Conservation (phyloP, 2,113 vertebrate species). For the Aix galericulata region DNA sequence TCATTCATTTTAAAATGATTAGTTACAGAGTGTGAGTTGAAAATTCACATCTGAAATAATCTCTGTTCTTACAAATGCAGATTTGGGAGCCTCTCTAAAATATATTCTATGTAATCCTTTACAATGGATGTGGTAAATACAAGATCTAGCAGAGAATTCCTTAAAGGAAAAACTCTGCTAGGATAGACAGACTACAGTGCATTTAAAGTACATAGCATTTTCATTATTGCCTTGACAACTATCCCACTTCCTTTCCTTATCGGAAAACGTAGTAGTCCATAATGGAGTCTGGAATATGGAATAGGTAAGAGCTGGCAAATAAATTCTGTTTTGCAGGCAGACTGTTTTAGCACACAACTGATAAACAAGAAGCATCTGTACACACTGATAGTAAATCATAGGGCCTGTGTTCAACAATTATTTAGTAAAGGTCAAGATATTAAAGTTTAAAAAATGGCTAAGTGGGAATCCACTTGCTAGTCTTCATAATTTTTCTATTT, state of each 20-base stretch:
- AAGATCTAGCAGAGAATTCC: not conserved
- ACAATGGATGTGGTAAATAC: not conserved
- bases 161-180: not conserved
- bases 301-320: not conserved
- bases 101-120: not conserved
- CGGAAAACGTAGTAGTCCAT: not conserved
- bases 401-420: not conserved
- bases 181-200: not conserved
- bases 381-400: not conserved
- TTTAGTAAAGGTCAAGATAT: not conserved
- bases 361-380: not conserved
- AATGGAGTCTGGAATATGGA: not conserved
- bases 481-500: not conserved
- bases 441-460: constrained; percentile 20
- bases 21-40: not conserved
- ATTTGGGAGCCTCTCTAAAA: not conserved
- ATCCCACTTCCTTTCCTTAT: not conserved
- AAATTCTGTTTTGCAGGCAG: not conserved
- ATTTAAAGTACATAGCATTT: not conserved
- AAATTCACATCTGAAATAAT: constrained; percentile 12
- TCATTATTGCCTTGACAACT: not conserved
- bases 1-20: not conserved
- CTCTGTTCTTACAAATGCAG: not conserved
- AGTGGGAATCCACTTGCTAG: not conserved
- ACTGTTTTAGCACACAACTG: not conserved